Conservation (phyloP, 2,888 invertebrate species). For the Heterodera filipjevi region DNA sequence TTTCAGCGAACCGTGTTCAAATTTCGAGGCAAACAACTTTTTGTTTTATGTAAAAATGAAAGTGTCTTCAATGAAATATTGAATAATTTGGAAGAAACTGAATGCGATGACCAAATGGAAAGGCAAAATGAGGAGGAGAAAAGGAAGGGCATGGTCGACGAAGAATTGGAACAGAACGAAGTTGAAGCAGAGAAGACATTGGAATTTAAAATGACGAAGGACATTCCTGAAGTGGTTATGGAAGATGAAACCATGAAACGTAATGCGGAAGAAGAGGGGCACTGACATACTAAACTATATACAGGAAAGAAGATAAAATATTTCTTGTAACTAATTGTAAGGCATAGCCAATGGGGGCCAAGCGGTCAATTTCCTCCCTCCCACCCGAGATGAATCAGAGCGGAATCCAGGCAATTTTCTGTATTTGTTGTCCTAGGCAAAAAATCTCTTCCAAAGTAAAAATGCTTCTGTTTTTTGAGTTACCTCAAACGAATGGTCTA, state of each 20-base stretch:
- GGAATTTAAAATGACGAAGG: background rate
- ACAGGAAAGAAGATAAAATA: no score
- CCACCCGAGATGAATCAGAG: no score
- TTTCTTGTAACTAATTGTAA: no score
- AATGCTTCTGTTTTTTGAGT: no score
- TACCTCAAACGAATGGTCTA: no score
- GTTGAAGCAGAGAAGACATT: background rate
- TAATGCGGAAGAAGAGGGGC: background rate
- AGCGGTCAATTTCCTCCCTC: no score
- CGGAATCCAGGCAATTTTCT: no score
- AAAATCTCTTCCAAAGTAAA: no score
- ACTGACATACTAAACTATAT: no score
- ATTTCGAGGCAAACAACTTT: constrained; percentile 1
- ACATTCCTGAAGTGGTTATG: background rate
- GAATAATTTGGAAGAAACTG: background rate
- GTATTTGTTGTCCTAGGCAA: no score
- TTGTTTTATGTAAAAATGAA: constrained; percentile 22
- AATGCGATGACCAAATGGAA: background rate
- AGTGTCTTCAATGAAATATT: constrained; percentile 19
- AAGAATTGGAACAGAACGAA: background rate
- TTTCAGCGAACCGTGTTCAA: background rate
- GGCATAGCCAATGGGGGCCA: no score
- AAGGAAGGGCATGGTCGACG: background rate
- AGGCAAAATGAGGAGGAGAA: background rate
- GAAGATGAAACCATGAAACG: background rate